Evolutionary conservation across 2,888 invertebrate species (phyloP).

Genomic region (Drosophila phalerata): DNA sequence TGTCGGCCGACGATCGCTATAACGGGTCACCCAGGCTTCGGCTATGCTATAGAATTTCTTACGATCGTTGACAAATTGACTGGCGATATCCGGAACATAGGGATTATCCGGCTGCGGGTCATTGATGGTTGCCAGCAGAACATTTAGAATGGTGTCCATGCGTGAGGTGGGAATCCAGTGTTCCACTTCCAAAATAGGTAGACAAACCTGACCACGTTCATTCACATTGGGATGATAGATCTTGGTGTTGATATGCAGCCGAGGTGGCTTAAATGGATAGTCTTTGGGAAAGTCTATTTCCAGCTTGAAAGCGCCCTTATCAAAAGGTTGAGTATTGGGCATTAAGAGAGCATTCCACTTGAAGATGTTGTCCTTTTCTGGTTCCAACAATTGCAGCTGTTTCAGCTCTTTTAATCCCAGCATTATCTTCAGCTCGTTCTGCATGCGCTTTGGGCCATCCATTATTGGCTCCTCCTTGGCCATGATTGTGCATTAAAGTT

Average conservation of each 20-base stretch:
- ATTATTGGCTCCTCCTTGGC: slow-evolving; percentile 51
- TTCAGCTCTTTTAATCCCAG: slow-evolving; percentile 93
- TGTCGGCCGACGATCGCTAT: slow-evolving; percentile 97
- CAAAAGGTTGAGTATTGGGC: slow-evolving; percentile 98
- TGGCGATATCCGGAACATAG: slow-evolving; percentile 96
- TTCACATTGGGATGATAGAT: slow-evolving; percentile 99
- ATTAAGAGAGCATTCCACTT: slow-evolving; percentile 98
- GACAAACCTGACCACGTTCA: slow-evolving; percentile 98
- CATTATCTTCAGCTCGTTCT: slow-evolving; percentile 95
- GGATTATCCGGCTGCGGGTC: slow-evolving; percentile 99
- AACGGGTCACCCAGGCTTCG: slow-evolving; percentile 98
- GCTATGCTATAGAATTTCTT: slow-evolving; percentile 99
- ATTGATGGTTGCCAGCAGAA: slow-evolving; percentile 97
- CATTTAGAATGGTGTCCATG: slow-evolving; percentile 99
- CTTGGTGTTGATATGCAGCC: slow-evolving; percentile 98
- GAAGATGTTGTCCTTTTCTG: slow-evolving; percentile 97
- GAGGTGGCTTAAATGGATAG: slow-evolving; percentile 99
- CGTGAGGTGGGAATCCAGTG: slow-evolving; percentile 99
- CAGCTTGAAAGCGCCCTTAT: slow-evolving; percentile 99
- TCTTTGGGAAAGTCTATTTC: slow-evolving; percentile 99
- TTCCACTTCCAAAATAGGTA: slow-evolving; percentile 98
- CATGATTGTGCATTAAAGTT: slow-evolving; percentile 31
- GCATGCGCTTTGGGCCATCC: slow-evolving; percentile 82
- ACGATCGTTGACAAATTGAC: slow-evolving; percentile 97
- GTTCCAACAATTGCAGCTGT: slow-evolving; percentile 94